phyloP scores from a whole-genome alignment of 2,797 vertebrate genomes.

The Loriculus beryllinus region DNA sequence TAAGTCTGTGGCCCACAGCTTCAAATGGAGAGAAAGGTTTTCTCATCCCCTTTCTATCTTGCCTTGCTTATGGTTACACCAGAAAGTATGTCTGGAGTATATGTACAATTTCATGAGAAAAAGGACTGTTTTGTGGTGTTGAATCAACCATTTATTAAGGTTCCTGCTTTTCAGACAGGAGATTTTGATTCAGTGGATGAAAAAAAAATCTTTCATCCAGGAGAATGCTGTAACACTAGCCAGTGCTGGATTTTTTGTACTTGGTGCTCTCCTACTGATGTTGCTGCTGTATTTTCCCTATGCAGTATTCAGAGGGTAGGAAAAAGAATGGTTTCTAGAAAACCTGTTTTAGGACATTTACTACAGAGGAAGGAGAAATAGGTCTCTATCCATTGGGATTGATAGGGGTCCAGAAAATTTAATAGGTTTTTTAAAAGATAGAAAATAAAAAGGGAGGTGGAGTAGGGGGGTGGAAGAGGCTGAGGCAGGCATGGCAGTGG shows the following conservation, averaged over 20 bases:
- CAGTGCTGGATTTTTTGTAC: neutral
- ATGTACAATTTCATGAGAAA: neutral
- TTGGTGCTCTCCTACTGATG: neutral
- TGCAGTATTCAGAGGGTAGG: neutral
- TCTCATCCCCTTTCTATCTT: conserved; percentile 2
- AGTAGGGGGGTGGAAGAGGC: neutral
- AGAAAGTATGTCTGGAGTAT: neutral
- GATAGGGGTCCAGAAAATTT: neutral
- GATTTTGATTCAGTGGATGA: neutral
- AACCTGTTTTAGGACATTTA: neutral
- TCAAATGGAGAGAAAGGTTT: neutral
- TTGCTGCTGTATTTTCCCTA: neutral
- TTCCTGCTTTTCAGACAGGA: neutral
- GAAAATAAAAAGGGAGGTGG: neutral
- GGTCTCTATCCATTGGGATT: neutral
- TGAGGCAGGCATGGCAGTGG: neutral
- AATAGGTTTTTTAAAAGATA: neutral
- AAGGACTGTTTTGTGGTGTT: neutral
- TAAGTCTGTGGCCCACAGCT: neutral
- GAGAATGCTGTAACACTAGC: neutral
- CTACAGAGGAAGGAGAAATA: neutral
- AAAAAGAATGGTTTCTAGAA: neutral
- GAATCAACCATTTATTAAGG: neutral
- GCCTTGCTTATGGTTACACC: neutral
- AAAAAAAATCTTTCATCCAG: neutral